Percentiles rank a stretch among this genome's conserved stretches.
These are phyloP conservation scores for mouse (Mus musculus) DNA, from an alignment of 2,113 vertebrate genomes.

Conservation along the genomic window DNA sequence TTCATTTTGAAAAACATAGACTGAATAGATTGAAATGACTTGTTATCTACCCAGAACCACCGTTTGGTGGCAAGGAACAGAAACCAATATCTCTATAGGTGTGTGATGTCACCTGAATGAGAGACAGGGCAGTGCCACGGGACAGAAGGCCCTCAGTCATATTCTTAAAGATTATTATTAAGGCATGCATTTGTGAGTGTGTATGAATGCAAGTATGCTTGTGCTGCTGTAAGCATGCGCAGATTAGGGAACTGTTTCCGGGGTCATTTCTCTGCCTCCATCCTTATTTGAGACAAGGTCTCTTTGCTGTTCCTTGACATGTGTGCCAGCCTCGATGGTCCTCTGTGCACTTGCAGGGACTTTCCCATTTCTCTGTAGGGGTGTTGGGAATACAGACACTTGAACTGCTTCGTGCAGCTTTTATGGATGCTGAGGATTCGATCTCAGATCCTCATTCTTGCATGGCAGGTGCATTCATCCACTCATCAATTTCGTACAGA, in stretches of 20 bases:
- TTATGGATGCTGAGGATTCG: neutral
- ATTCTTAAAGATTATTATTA: neutral
- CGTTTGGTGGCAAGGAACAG: neutral
- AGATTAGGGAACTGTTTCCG: neutral
- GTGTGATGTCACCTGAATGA: too few relatives aligned
- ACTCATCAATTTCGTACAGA: neutral
- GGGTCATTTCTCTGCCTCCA: neutral
- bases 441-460: neutral
- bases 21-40: neutral
- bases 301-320: neutral
- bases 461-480: fast-evolving
- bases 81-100: neutral
- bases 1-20: neutral
- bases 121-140: fast-evolving
- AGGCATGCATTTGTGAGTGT: too few relatives aligned
- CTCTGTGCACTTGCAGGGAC: neutral
- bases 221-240: neutral
- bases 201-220: neutral
- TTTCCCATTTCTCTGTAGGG: neutral
- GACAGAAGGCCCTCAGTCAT: neutral
- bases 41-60: neutral
- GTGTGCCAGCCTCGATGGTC: neutral
- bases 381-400: too few relatives aligned
- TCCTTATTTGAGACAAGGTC: neutral
- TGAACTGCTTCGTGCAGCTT: neutral